Percentiles rank a stretch among this genome's conserved stretches.
Conservation (phyloP, 1,140 invertebrate genomes). For the Wasmannia auropunctata region DNA sequence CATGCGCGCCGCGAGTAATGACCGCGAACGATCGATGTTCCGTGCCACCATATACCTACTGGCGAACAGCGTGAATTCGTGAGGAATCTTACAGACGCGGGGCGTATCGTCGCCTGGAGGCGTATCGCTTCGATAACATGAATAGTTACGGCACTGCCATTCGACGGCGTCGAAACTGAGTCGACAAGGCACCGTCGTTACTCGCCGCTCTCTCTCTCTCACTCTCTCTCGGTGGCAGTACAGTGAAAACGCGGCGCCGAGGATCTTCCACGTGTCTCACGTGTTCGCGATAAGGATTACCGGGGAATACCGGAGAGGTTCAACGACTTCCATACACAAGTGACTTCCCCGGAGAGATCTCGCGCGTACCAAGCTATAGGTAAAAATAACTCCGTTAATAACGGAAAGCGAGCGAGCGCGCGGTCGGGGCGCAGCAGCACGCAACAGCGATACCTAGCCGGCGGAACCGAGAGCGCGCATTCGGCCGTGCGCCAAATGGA, state of each 20-base stretch:
- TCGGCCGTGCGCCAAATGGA: constrained; percentile 53
- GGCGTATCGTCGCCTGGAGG: constrained; percentile 33
- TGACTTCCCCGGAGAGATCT: constrained; percentile 24
- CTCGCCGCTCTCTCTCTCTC: constrained; percentile 1
- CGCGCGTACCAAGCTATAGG: background rate
- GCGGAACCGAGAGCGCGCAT: constrained; percentile 24
- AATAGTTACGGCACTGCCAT: background rate
- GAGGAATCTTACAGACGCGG: constrained; percentile 18
- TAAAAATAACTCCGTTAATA: constrained; percentile 62
- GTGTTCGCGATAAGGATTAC: constrained; percentile 29
- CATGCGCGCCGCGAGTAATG: constrained; percentile 59
- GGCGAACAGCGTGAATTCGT: constrained; percentile 41
- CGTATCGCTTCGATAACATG: constrained; percentile 29
- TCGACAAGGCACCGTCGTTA: constrained; percentile 40
- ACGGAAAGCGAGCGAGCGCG: constrained; percentile 40
- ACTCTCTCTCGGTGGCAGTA: too few species aligned
- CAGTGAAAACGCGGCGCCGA: background rate
- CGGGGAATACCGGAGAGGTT: constrained; percentile 22
- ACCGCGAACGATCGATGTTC: constrained; percentile 60
- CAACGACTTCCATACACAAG: constrained; percentile 30
- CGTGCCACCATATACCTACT: constrained; percentile 36
- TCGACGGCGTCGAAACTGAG: too few species aligned
- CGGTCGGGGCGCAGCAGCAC: background rate
- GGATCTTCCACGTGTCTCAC: constrained; percentile 2
- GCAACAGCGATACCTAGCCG: constrained; percentile 34